Base-by-base conservation (phyloP, 1,140 invertebrate genomes). In the Ceratina japonica region DNA sequence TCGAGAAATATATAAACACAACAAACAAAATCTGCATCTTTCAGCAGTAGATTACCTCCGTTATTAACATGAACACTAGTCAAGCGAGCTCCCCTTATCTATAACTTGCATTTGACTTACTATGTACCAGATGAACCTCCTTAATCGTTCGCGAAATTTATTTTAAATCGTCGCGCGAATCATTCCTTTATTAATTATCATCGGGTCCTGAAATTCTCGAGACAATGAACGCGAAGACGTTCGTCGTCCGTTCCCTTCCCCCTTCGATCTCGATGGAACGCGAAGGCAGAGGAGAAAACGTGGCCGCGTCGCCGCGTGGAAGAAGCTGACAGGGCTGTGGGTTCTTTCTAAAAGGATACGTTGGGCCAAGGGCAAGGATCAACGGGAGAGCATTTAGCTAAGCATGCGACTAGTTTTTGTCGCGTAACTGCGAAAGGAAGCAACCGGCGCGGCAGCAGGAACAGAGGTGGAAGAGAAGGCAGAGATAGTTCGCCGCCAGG, bases 331-430 rank as follows among this genome's bases (percentile, higher is more conserved):
- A 44, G 74, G 58, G 73, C 77, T 84, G 68, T 31, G 77, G 64
- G 27, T 75, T 84, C 78, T 71, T 80, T 86, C 85, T 79, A 74
- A 86, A 86, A 85, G 83, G 83, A 81, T 75, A 80, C 66, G 79
- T 44, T 44, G 37, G 83, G 75, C 84, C 86, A 88, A 88, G 86
- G 83, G 82, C 86, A 75, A 87, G 80, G 77, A 90, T 51, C 66
- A 70, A 87, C 82, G 84, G 80, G 75, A 84, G 87, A 83, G 87
- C 89, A 88, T 91, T 91, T 90, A 91, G 89, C 89, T 90, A 91
- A 91, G 89, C 90, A 90, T 89, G 90, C 90, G 90, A 91, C 90
- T 90, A 90, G 91, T 91, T 91, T 91, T 91, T 91, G 90, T 89
- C 86, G 86, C 84, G 81, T 81, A 76, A 70, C 70, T 87, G 86